phyloP scores from a whole-genome alignment of 2,888 invertebrate species.

The Netelia virgata region DNA sequence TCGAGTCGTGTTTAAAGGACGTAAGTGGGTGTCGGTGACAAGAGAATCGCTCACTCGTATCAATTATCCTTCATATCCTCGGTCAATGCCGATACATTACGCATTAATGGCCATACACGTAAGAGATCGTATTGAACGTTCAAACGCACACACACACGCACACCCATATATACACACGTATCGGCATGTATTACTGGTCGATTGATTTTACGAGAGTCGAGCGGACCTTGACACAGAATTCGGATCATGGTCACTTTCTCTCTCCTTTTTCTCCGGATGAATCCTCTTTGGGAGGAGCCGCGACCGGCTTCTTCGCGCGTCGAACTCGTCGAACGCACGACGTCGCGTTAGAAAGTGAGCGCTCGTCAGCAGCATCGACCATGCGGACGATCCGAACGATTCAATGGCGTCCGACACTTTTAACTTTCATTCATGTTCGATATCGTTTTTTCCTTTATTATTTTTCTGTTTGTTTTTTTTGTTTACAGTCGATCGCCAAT shows the following conservation, averaged over 20 bases:
- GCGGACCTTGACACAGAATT: constrained; percentile 80
- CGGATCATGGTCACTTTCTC: constrained; percentile 78
- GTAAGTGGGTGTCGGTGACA: no score
- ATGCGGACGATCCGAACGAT: background rate
- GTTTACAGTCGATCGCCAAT: constrained; percentile 43
- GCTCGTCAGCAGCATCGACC: constrained; percentile 11
- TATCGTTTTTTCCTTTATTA: constrained; percentile 7
- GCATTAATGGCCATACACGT: constrained; percentile 18
- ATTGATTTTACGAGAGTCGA: constrained; percentile 66
- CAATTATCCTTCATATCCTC: background rate
- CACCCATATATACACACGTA: background rate
- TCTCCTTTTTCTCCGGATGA: constrained; percentile 65
- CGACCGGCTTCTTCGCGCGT: constrained; percentile 18
- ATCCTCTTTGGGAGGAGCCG: constrained; percentile 40
- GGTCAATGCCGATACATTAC: constrained; percentile 50
- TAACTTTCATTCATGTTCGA: constrained; percentile 28
- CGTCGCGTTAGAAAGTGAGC: constrained; percentile 74
- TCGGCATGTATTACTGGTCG: background rate
- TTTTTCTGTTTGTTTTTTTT: background rate
- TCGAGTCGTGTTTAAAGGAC: no score
- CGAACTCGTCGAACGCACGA: constrained; percentile 2
- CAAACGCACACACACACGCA: constrained; percentile 19
- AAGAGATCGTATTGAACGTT: background rate
- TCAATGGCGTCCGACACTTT: constrained; percentile 7
- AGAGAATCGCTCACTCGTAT: no score